These are phyloP conservation scores for Cherax destructor DNA, from an alignment of 1,140 invertebrate genomes.

Conservation along the genomic window DNA sequence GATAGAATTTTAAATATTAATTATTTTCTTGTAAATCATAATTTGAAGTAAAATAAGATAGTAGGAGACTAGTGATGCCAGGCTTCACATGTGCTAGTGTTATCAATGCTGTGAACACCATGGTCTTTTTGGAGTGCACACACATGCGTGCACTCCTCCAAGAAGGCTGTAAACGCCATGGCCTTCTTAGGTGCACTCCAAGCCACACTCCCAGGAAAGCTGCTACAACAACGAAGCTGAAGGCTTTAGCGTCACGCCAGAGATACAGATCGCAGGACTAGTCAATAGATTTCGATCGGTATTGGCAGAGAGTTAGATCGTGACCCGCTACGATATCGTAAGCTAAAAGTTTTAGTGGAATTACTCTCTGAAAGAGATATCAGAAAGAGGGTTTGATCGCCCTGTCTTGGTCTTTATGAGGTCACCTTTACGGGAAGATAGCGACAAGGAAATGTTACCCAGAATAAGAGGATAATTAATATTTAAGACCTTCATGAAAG, in stretches of 20 bases:
- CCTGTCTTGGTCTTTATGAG: neutral
- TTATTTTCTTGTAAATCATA: no score
- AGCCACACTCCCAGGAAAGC: neutral
- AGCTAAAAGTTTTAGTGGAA: conserved; percentile 4
- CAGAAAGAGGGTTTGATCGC: neutral
- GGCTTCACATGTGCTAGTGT: no score
- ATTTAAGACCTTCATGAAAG: neutral
- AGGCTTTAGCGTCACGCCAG: conserved; percentile 18
- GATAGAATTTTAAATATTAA: no score
- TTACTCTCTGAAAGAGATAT: neutral
- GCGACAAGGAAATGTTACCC: neutral
- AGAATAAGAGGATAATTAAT: neutral
- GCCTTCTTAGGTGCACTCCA: neutral
- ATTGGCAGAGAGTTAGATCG: conserved; percentile 30
- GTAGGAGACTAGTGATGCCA: no score
- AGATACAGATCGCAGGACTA: conserved; percentile 17
- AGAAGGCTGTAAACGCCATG: neutral
- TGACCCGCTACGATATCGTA: conserved; percentile 21
- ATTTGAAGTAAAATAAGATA: no score
- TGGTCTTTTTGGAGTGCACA: no score
- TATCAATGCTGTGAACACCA: no score
- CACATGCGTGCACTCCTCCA: no score
- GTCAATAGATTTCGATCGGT: conserved; percentile 23
- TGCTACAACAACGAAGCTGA: neutral
- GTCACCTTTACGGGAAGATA: neutral